Conservation (phyloP, 2,797 vertebrate species). For the Poecile montanus region DNA sequence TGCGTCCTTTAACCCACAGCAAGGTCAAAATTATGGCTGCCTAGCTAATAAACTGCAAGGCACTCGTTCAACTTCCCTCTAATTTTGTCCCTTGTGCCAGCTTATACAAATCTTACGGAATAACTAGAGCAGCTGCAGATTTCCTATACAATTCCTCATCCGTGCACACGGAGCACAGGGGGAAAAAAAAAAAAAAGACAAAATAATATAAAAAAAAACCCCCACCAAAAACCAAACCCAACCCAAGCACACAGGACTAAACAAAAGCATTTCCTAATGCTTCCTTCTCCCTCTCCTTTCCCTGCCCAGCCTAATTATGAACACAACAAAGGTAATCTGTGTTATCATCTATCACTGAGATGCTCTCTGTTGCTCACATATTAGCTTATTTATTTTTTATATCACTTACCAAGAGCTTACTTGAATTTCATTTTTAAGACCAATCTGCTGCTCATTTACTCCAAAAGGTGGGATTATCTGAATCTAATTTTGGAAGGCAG, state of each 20-base stretch:
- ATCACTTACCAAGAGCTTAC: constrained; percentile 21
- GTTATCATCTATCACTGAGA: constrained; percentile 41
- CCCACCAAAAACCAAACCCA: not conserved
- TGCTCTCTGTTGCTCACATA: constrained; percentile 9
- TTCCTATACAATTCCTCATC: constrained; percentile 3
- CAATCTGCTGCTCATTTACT: constrained; percentile 65
- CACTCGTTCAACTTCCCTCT: constrained; percentile 30
- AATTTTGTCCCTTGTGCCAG: constrained; percentile 58
- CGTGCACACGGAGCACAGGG: not conserved
- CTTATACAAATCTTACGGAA: constrained; percentile 43
- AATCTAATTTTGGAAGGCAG: constrained; percentile 59
- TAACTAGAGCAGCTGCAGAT: constrained; percentile 44
- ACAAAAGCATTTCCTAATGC: not conserved
- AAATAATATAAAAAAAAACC: not conserved
- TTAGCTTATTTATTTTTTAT: constrained; percentile 58
- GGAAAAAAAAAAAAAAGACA: accelerated
- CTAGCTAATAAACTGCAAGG: constrained; percentile 52
- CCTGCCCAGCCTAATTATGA: not conserved
- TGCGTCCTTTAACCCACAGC: constrained; percentile 82
- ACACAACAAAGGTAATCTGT: constrained; percentile 35
- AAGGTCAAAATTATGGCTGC: constrained; percentile 80
- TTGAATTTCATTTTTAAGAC: constrained; percentile 54
- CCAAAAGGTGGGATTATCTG: constrained; percentile 58
- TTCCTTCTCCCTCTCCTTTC: not conserved
- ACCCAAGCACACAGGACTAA: not conserved